Percentiles rank a stretch among this genome's conserved stretches.
Conservation (phyloP, 1,140 invertebrate genomes). For the Eriocheir sinensis region DNA sequence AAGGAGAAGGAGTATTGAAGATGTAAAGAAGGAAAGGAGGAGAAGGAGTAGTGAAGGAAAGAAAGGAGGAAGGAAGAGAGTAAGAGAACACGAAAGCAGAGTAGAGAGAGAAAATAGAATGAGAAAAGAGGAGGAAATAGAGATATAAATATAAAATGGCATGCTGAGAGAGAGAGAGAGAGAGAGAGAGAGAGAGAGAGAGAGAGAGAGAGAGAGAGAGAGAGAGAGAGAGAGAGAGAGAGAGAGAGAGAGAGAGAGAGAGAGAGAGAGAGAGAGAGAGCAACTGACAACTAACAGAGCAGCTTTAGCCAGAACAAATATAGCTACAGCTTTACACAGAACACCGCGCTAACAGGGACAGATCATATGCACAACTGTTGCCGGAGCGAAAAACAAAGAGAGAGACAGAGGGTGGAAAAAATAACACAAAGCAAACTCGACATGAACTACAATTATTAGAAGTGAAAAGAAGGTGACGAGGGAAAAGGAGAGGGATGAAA, state of each 20-base stretch:
- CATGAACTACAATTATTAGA: too few species aligned
- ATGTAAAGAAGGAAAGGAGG: background rate
- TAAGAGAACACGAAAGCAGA: background rate
- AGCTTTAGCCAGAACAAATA: too few species aligned
- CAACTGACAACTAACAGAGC: too few species aligned
- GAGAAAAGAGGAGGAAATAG: background rate
- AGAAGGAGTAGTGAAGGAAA: background rate
- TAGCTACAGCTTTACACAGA: too few species aligned
- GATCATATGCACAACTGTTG: too few species aligned
- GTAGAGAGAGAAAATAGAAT: background rate
- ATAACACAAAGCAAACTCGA: too few species aligned
- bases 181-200: conserved; percentile 26
- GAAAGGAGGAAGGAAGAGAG: background rate
- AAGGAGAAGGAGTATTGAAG: background rate
- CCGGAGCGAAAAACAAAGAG: too few species aligned
- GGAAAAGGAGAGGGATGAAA: background rate
- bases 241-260: conserved; percentile 17
- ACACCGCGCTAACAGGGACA: too few species aligned
- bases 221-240: background rate
- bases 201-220: conserved; percentile 5
- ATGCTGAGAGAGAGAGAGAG: background rate
- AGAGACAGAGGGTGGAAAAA: too few species aligned
- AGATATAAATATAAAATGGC: background rate
- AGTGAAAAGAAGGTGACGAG: background rate
- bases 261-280: conserved; percentile 14